phyloP scores from a whole-genome alignment of 2,113 vertebrate species.

The Podiceps cristatus region DNA sequence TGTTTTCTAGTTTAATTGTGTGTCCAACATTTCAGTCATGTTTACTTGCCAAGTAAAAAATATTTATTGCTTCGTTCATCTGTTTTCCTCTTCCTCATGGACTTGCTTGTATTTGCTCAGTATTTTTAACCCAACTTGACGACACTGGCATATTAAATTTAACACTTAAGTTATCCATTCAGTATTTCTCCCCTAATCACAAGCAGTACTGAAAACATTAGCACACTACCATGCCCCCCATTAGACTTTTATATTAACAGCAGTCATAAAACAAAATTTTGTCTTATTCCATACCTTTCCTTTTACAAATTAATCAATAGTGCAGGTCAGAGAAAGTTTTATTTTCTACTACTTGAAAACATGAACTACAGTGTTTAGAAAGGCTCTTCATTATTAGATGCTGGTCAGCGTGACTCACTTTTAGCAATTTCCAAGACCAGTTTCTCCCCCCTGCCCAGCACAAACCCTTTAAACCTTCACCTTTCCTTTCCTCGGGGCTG shows the following conservation, averaged over 20 bases:
- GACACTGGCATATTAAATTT: neutral
- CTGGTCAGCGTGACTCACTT: neutral
- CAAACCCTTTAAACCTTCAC: neutral
- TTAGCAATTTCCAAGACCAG: neutral
- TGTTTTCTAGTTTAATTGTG: neutral
- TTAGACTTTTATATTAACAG: neutral
- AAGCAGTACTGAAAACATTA: neutral
- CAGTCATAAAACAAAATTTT: neutral
- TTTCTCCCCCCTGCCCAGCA: neutral
- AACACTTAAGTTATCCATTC: neutral
- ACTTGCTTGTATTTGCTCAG: neutral
- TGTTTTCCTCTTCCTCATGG: neutral
- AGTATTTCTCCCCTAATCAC: neutral
- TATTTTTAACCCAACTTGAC: neutral
- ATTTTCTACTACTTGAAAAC: neutral
- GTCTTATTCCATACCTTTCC: neutral
- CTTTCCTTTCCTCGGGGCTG: neutral
- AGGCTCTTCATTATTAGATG: neutral
- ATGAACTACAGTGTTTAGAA: neutral
- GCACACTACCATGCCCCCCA: neutral
- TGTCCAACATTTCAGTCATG: neutral
- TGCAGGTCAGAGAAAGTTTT: neutral
- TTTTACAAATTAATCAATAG: neutral
- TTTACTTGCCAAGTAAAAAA: neutral
- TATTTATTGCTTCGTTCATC: neutral